Evolutionary conservation across 2,888 invertebrate species (phyloP).

Genomic region (Hypena proboscidalis): DNA sequence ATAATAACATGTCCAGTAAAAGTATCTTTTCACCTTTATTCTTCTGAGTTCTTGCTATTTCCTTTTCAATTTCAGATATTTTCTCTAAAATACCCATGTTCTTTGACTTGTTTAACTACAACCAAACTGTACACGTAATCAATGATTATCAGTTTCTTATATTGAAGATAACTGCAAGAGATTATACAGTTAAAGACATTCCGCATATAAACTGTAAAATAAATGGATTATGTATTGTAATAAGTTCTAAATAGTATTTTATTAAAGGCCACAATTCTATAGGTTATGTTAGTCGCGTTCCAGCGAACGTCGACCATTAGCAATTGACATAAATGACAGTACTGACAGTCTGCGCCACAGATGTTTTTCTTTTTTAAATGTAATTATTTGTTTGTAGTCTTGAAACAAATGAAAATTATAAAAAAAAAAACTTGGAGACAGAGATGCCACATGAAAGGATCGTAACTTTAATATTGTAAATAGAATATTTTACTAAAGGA

Average conservation of each 20-base stretch:
- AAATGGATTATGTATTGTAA: constrained; percentile 5
- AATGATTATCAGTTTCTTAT: constrained; percentile 29
- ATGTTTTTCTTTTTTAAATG: too few species aligned
- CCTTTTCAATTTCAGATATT: constrained; percentile 99
- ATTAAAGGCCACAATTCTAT: constrained; percentile 24
- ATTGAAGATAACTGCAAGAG: constrained; percentile 17
- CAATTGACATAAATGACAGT: background rate
- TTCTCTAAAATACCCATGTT: constrained; percentile 99
- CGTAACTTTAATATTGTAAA: too few species aligned
- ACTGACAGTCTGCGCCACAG: too few species aligned
- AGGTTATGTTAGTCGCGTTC: constrained; percentile 42
- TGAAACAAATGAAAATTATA: too few species aligned
- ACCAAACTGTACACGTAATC: constrained; percentile 50
- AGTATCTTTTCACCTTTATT: constrained; percentile 93
- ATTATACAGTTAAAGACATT: constrained; percentile 35
- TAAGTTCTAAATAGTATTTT: constrained; percentile 7
- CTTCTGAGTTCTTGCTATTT: constrained; percentile 99
- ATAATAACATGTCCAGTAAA: background rate
- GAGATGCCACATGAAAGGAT: too few species aligned
- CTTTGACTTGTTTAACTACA: constrained; percentile 34
- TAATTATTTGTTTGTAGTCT: too few species aligned
- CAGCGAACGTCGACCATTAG: constrained; percentile 19
- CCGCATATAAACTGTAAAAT: constrained; percentile 13
- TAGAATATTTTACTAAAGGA: too few species aligned
- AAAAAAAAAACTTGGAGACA: too few species aligned